Base-by-base conservation (phyloP, 2,113 vertebrate genomes). In the Acinonyx jubatus region DNA sequence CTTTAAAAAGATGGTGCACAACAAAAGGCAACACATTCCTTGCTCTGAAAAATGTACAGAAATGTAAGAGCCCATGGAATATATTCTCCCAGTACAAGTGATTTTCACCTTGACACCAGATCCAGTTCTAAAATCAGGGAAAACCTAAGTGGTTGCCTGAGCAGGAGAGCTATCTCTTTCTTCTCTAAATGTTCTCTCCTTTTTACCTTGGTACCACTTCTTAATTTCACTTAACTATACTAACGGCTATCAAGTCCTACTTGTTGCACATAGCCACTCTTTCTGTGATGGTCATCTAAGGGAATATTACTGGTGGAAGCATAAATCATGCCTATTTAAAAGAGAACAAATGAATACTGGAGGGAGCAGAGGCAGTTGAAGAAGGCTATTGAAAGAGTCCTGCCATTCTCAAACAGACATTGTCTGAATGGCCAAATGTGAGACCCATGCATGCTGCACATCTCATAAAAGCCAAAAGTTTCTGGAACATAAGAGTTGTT, bases 291-390 rank as follows among this genome's bases (percentile, higher is more conserved):
- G 3, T 31, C 50, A 55, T 23, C 4, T 2, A 21, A 41, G 9
- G 6, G 15, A 84, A 16, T 7, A n/a, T 66, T 16, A 7, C 16
- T 78, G 74, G 66, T 8, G 31, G 4, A 19, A 41, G 16, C 1
- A 55, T 0, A 91, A 33, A n/a, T 10, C n/a, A n/a, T 29, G 41
- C 4, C 21, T 61, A 33, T 13, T 61, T 74, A 55, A 29, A 41
- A 2, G 0, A 74, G 21, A 65, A 27, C 27, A 74, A n/a, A 3
- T 25, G 33, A 19, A 29, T 8, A 4, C 14, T 31, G 7, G 3
- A 36, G 25, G 68, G 1, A 36, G 3, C 4, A 78, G n/a, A 71
- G 33, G 11, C 15, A 15, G 1, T 13, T 38, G 23, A 5, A 55
- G 71, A 73, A 79, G 5, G 6, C 1, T 38, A 0, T 55, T 84